Conservation (phyloP, 2,797 vertebrate genomes). For the Varecia variegata region DNA sequence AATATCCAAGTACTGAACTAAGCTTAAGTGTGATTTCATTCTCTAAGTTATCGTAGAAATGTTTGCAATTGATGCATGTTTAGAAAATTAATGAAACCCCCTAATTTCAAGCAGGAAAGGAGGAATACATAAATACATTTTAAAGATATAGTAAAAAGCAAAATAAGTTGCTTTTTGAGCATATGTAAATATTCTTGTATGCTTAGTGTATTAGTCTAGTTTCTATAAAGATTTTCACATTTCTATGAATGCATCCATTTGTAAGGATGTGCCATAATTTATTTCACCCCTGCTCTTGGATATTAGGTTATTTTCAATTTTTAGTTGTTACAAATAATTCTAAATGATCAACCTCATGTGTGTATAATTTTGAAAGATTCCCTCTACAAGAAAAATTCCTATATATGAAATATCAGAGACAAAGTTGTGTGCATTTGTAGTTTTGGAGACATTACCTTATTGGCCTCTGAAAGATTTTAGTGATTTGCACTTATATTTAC, state of each 20-base stretch:
- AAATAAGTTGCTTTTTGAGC: not conserved
- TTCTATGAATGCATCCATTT: not conserved
- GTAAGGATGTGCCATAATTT: not conserved
- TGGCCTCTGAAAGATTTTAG: not conserved
- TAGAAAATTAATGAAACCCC: not conserved
- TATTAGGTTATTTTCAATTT: not conserved
- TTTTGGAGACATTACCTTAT: not conserved
- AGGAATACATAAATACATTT: not conserved
- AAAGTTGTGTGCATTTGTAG: not conserved
- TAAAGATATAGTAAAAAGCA: not conserved
- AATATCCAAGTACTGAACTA: not conserved
- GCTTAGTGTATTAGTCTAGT: not conserved
- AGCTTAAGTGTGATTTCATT: not conserved
- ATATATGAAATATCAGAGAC: not conserved
- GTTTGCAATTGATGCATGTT: not conserved
- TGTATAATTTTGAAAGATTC: not conserved
- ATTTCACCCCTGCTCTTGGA: not conserved
- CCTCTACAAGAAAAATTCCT: not conserved
- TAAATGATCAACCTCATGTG: not conserved
- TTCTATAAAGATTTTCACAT: not conserved
- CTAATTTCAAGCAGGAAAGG: not conserved
- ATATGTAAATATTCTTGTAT: not conserved
- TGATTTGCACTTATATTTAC: not conserved
- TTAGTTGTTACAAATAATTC: not conserved
- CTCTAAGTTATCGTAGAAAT: not conserved